phyloP scores from a whole-genome alignment of 2,888 invertebrate genomes.

The Sinhomidia bicolor region DNA sequence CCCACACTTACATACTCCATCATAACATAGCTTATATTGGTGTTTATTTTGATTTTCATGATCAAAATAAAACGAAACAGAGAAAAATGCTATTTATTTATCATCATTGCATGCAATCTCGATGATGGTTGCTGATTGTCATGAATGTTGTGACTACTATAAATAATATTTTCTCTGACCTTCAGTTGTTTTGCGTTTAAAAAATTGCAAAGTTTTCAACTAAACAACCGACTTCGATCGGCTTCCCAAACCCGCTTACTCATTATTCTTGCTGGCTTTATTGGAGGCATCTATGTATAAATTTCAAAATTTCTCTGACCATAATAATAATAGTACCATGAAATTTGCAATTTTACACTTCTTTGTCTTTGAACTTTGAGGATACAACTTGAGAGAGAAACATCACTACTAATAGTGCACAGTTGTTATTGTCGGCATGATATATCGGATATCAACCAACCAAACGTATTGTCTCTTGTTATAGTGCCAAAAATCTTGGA shows the following conservation, averaged over 20 bases:
- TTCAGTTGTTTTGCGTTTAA: constrained; percentile 21
- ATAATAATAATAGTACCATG: constrained; percentile 20
- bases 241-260: too few species aligned
- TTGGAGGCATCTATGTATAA: not conserved
- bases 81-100: too few species aligned
- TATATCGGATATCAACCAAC: constrained; percentile 15
- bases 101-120: not conserved
- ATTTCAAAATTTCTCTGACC: not conserved
- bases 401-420: not conserved
- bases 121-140: not conserved
- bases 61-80: not conserved
- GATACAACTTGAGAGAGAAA: not conserved
- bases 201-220: not conserved
- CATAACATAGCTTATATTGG: too few species aligned
- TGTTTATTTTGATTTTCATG: too few species aligned
- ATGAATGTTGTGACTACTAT: constrained; percentile 6
- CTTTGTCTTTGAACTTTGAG: constrained; percentile 55
- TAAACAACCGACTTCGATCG: too few species aligned
- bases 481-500: constrained; percentile 41
- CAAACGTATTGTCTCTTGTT: constrained; percentile 45
- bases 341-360: constrained; percentile 46
- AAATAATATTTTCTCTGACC: constrained; percentile 41
- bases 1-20: too few species aligned
- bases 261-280: not conserved
- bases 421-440: constrained; percentile 40